These are phyloP conservation scores for Orthochromis indermauri DNA, from an alignment of 2,113 vertebrate species.

Conservation along the genomic window DNA sequence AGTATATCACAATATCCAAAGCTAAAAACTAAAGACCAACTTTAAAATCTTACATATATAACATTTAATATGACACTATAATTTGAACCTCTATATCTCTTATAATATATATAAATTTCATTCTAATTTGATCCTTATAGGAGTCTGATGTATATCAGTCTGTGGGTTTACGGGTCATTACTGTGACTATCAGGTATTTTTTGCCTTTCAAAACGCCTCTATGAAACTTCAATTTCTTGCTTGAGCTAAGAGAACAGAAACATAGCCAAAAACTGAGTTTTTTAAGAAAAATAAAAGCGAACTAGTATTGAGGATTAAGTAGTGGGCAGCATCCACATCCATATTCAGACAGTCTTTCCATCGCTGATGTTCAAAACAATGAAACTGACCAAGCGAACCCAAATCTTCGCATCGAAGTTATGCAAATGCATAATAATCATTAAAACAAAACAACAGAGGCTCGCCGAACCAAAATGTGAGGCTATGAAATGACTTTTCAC, in stretches of 20 bases:
- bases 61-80: neutral
- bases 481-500: neutral
- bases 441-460: neutral
- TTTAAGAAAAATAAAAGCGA: neutral
- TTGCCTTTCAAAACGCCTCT: neutral
- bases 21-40: neutral
- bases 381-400: neutral
- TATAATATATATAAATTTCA: neutral
- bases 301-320: neutral
- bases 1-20: neutral
- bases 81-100: neutral
- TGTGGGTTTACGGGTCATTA: neutral
- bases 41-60: neutral
- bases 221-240: neutral
- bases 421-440: neutral
- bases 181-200: neutral
- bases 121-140: neutral
- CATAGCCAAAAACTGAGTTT: neutral
- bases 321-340: neutral
- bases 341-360: neutral
- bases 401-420: neutral
- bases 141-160: neutral
- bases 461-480: neutral
- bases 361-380: neutral
- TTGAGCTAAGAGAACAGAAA: neutral